Evolutionary conservation across 2,888 invertebrate species (phyloP).

Genomic region (Meandrusa payeni): DNA sequence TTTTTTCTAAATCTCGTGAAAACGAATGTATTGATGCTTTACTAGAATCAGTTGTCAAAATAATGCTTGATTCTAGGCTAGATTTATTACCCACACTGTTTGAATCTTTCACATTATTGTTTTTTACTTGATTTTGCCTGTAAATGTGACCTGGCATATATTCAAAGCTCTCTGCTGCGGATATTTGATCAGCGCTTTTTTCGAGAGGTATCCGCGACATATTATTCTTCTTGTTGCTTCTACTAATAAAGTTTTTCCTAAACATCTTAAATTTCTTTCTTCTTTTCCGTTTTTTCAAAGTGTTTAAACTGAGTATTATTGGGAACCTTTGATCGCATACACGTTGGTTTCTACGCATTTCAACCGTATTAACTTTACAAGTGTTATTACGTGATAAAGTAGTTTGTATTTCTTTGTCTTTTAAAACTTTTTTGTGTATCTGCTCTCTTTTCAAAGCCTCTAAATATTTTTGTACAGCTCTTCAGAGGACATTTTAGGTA

Average conservation of each 20-base stretch:
- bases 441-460: slow-evolving; percentile 63
- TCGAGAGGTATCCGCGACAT: slow-evolving; percentile 44
- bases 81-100: slow-evolving; percentile 60
- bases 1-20: slow-evolving; percentile 82
- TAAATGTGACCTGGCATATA: slow-evolving; percentile 82
- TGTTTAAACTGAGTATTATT: slow-evolving; percentile 60
- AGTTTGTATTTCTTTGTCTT: slow-evolving; percentile 69
- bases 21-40: slow-evolving; percentile 66
- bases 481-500: slow-evolving; percentile 60
- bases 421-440: slow-evolving; percentile 59
- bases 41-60: slow-evolving; percentile 63
- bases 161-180: slow-evolving; percentile 85
- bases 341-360: slow-evolving; percentile 26
- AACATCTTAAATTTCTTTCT: slow-evolving; percentile 45
- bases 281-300: slow-evolving; percentile 49
- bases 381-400: slow-evolving; percentile 37
- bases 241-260: slow-evolving; percentile 42
- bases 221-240: slow-evolving; percentile 35
- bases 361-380: slow-evolving; percentile 30
- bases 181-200: slow-evolving; percentile 60
- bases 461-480: slow-evolving; percentile 66
- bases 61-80: slow-evolving; percentile 67
- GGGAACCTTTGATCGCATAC: slow-evolving; percentile 44
- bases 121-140: slow-evolving; percentile 67
- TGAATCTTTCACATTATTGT: slow-evolving; percentile 32